These are phyloP conservation scores for Pachliopta kotzebuea DNA, from an alignment of 2,888 invertebrate species.

Conservation along the genomic window DNA sequence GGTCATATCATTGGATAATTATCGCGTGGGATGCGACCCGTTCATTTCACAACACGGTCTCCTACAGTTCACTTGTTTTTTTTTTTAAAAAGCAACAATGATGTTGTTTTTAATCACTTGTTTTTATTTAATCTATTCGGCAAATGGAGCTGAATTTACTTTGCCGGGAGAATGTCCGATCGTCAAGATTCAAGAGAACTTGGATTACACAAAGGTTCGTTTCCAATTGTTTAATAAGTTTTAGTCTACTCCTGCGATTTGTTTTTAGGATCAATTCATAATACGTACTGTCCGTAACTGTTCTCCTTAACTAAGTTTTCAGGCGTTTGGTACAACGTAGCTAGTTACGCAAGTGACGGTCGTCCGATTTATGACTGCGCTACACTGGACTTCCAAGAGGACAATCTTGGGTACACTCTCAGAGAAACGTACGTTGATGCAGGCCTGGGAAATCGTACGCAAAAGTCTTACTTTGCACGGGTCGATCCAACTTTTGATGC, in stretches of 20 bases:
- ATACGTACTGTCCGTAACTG: no score
- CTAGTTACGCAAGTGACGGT: slow-evolving; percentile 66
- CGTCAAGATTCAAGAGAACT: slow-evolving; percentile 62
- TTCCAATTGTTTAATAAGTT: slow-evolving; percentile 1
- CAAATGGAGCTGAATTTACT: slow-evolving; percentile 55
- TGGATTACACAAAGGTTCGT: slow-evolving; percentile 64
- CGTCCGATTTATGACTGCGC: slow-evolving; percentile 64
- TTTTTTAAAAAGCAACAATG: slow-evolving; percentile 30
- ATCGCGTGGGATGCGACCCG: slow-evolving; percentile 52
- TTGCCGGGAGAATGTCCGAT: slow-evolving; percentile 64
- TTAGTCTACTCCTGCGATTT: background rate
- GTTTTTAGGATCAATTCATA: no score
- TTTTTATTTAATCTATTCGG: slow-evolving; percentile 41
- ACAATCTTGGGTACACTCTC: slow-evolving; percentile 65
- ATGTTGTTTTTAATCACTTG: slow-evolving; percentile 49
- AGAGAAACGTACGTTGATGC: slow-evolving; percentile 62
- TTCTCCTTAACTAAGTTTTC: slow-evolving; percentile 59
- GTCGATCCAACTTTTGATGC: slow-evolving; percentile 73
- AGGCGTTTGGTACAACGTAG: slow-evolving; percentile 70
- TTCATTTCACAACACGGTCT: slow-evolving; percentile 47
- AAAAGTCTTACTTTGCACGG: slow-evolving; percentile 68
- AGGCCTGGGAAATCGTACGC: slow-evolving; percentile 60
- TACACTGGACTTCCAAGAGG: slow-evolving; percentile 66
- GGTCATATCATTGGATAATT: slow-evolving; percentile 68
- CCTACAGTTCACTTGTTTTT: slow-evolving; percentile 40